These are phyloP conservation scores for Haliclystus octoradiatus DNA, from an alignment of 30 jellyfish, hydroid and myxozoan species.

Conservation along the genomic window DNA sequence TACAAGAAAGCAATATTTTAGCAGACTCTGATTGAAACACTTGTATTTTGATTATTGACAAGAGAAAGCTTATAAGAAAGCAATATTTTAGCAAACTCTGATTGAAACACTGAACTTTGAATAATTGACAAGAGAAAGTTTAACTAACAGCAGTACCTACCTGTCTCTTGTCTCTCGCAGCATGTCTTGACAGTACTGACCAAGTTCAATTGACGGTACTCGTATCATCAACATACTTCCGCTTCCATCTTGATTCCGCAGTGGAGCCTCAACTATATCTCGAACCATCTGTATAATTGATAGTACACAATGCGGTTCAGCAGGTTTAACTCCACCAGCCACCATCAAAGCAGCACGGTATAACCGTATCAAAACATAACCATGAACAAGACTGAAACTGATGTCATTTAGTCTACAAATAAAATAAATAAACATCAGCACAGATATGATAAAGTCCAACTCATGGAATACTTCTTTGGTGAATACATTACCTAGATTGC, in stretches of 20 bases:
- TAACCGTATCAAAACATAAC: slow-evolving; percentile 52
- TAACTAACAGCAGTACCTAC: slow-evolving; percentile 4
- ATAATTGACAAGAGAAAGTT: not conserved
- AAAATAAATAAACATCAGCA: too few relatives aligned
- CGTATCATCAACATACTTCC: slow-evolving; percentile 73
- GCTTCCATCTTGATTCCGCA: slow-evolving; percentile 69
- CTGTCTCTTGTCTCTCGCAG: slow-evolving; percentile 60
- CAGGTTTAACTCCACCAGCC: slow-evolving; percentile 74
- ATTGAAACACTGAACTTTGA: not conserved
- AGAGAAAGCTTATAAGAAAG: not conserved
- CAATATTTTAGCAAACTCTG: not conserved
- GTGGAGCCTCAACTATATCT: slow-evolving; percentile 73
- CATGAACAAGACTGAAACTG: slow-evolving; percentile 65
- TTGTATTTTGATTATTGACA: too few relatives aligned
- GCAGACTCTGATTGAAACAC: not conserved
- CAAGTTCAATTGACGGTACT: slow-evolving; percentile 41
- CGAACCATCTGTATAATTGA: slow-evolving; percentile 54
- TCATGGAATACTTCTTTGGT: too few relatives aligned
- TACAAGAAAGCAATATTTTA: not conserved
- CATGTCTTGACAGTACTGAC: slow-evolving; percentile 39
- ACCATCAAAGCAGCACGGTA: slow-evolving; percentile 77
- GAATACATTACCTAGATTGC: too few relatives aligned
- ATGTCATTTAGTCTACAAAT: slow-evolving; percentile 44
- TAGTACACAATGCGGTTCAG: slow-evolving; percentile 77
- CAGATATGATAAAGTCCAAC: too few relatives aligned